phyloP scores from a whole-genome alignment of 1,140 invertebrate species.

The Calosoma granatense region DNA sequence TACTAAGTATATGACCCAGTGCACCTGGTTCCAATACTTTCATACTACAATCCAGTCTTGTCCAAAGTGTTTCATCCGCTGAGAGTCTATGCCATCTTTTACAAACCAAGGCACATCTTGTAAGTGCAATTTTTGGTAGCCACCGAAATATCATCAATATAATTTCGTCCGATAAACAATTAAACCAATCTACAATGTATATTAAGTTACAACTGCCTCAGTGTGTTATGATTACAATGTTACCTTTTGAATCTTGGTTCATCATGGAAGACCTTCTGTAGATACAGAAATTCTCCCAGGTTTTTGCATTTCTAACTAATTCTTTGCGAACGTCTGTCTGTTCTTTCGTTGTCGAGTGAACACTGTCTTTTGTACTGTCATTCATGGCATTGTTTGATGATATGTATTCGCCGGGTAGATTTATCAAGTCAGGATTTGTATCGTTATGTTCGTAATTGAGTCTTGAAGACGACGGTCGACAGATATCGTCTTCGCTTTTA shows the following conservation, averaged over 20 bases:
- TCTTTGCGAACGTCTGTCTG: slow-evolving; percentile 19
- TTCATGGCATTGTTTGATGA: slow-evolving; percentile 13
- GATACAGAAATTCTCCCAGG: slow-evolving; percentile 11
- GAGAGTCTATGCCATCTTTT: slow-evolving; percentile 58
- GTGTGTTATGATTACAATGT: background rate
- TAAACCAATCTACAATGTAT: slow-evolving; percentile 42
- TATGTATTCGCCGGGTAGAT: slow-evolving; percentile 11
- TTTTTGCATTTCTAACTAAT: slow-evolving; percentile 14
- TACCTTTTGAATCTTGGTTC: slow-evolving; percentile 20
- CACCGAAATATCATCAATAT: slow-evolving; percentile 72
- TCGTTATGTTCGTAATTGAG: slow-evolving; percentile 12
- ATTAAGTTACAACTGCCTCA: background rate
- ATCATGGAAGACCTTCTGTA: slow-evolving; percentile 28
- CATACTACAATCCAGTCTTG: slow-evolving; percentile 64
- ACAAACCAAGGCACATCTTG: slow-evolving; percentile 57
- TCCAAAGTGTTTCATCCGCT: slow-evolving; percentile 76
- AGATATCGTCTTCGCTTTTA: background rate
- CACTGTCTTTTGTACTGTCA: slow-evolving; percentile 17
- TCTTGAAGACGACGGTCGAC: slow-evolving; percentile 26
- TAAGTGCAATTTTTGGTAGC: slow-evolving; percentile 65
- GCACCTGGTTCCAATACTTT: slow-evolving; percentile 53
- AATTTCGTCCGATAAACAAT: slow-evolving; percentile 70
- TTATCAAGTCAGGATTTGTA: background rate
- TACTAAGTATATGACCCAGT: slow-evolving; percentile 56
- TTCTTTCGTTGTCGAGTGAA: slow-evolving; percentile 24